Evolutionary conservation across 2,888 invertebrate genomes (phyloP).

Genomic region (Drosophila maculinotata): DNA sequence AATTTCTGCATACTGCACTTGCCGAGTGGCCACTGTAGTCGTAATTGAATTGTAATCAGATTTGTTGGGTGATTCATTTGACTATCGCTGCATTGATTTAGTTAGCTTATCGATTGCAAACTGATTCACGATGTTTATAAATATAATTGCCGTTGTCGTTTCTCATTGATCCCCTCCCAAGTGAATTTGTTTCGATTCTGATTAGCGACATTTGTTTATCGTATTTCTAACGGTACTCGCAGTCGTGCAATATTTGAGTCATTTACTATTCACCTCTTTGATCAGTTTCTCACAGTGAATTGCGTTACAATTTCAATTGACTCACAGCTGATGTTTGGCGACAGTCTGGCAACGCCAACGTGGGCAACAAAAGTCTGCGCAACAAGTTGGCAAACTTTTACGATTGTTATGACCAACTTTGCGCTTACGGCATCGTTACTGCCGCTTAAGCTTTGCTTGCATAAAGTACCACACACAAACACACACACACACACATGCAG

Average conservation of each 20-base stretch:
- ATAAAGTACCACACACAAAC: slow-evolving; percentile 60
- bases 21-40: too few species aligned
- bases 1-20: neutral
- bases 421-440: slow-evolving; percentile 71
- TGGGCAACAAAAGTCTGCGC: slow-evolving; percentile 56
- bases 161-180: slow-evolving; percentile 5
- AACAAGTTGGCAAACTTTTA: slow-evolving; percentile 76
- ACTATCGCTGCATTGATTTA: slow-evolving; percentile 5
- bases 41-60: neutral
- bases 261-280: neutral
- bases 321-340: slow-evolving; percentile 26
- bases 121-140: slow-evolving; percentile 16
- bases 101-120: slow-evolving; percentile 13
- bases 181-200: neutral
- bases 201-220: slow-evolving; percentile 7
- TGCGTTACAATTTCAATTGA: neutral
- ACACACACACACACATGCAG: slow-evolving; percentile 25
- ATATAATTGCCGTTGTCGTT: neutral
- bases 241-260: slow-evolving; percentile 8
- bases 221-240: neutral
- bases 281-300: neutral
- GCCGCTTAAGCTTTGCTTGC: slow-evolving; percentile 69
- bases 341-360: slow-evolving; percentile 63
- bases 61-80: slow-evolving; percentile 4
- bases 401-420: slow-evolving; percentile 76